Evolutionary conservation across 1,140 invertebrate species (phyloP).

Genomic region (Capitella teleta): DNA sequence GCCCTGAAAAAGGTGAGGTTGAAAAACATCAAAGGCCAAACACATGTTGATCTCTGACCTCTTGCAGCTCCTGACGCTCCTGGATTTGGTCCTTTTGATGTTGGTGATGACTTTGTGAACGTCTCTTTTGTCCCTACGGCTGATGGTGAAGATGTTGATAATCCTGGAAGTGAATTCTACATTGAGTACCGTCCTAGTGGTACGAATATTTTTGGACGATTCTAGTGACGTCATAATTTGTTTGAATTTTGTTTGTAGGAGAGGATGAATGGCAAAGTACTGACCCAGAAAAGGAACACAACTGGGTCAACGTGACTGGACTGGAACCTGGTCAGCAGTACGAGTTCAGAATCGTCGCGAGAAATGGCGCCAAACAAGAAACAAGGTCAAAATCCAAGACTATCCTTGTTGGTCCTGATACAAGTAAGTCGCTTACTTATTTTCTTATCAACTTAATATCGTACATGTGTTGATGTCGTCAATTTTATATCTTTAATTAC

Average conservation of each 20-base stretch:
- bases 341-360: constrained; percentile 75
- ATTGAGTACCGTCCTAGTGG: constrained; percentile 10
- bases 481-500: constrained; percentile 1
- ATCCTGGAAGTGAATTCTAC: constrained; percentile 10
- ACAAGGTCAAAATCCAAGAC: constrained; percentile 8
- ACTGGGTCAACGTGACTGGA: constrained; percentile 55
- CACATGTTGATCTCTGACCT: not conserved
- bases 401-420: constrained; percentile 1
- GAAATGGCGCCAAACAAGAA: constrained; percentile 57
- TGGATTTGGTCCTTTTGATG: constrained; percentile 2
- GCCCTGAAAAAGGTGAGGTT: not conserved
- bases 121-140: constrained; percentile 8
- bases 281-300: constrained; percentile 9
- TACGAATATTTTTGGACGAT: not conserved
- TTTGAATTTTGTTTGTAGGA: not conserved
- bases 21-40: not conserved
- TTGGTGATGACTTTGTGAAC: constrained; percentile 10
- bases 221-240: not conserved
- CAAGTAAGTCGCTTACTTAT: not conserved
- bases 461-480: not conserved
- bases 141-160: not conserved
- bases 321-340: constrained; percentile 69
- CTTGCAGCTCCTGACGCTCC: constrained; percentile 6
- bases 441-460: not conserved
- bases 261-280: constrained; percentile 9